A percentile compares a stretch with the other conserved stretches of the same genome.
Conservation (phyloP, 2,113 vertebrate species). For the Eublepharis macularius region DNA sequence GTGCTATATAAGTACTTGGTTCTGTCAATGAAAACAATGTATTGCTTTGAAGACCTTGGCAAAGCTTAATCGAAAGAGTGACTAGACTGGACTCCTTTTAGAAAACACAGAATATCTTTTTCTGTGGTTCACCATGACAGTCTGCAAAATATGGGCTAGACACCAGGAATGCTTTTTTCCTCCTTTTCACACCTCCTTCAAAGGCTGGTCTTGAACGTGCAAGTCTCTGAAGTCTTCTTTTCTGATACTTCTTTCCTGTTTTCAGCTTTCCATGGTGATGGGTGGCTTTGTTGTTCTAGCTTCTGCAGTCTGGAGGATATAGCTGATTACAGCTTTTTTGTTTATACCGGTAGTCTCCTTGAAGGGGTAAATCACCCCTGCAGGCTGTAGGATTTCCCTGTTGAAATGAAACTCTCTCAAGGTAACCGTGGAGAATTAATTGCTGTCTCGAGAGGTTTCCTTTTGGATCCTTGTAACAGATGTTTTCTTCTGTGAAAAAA, state of each 20-base stretch:
- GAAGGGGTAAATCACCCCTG: background rate
- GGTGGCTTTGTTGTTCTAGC: background rate
- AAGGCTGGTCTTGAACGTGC: background rate
- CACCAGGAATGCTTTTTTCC: fast-evolving
- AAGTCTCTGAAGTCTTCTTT: background rate
- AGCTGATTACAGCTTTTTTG: background rate
- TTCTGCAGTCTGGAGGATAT: background rate
- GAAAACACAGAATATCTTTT: background rate
- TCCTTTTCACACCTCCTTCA: background rate
- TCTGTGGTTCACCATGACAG: fast-evolving
- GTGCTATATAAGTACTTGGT: no score
- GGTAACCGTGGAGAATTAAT: background rate
- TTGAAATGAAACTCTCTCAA: background rate
- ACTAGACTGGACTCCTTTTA: background rate
- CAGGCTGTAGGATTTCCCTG: background rate
- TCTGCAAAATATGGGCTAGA: fast-evolving
- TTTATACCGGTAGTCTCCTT: background rate
- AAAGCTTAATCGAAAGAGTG: background rate
- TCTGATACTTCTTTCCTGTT: background rate
- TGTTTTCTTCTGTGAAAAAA: slow-evolving; percentile 5
- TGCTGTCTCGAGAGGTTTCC: slow-evolving; percentile 25
- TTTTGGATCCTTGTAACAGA: slow-evolving; percentile 13
- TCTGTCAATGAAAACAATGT: background rate
- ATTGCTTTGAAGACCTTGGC: background rate
- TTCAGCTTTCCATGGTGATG: background rate